Evolutionary conservation across 92 coral and sea anemone genomes (phyloP).

Genomic region (Micromussa lordhowensis): DNA sequence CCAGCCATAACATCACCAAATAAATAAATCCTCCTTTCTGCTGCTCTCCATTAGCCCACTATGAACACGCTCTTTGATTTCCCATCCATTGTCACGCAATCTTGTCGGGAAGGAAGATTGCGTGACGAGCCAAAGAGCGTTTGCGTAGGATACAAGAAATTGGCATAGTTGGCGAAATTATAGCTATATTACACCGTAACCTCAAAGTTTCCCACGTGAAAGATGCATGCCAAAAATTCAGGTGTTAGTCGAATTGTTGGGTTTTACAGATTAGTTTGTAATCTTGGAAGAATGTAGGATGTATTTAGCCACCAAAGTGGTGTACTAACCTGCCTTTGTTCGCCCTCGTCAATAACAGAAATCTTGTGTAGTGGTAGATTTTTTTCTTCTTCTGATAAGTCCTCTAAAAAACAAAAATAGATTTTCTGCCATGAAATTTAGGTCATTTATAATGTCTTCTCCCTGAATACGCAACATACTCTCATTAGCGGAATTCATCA

Average conservation of each 20-base stretch:
- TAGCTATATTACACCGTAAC: background rate
- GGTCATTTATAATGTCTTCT: too few species aligned
- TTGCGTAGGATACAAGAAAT: background rate
- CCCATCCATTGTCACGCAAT: too few species aligned
- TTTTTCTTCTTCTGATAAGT: constrained; percentile 69
- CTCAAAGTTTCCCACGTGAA: background rate
- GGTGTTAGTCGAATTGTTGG: background rate
- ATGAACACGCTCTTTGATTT: too few species aligned
- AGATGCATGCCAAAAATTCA: background rate
- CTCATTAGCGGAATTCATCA: background rate
- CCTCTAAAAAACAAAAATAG: constrained; percentile 14
- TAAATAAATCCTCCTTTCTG: background rate
- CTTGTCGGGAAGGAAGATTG: too few species aligned
- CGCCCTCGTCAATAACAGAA: constrained; percentile 88
- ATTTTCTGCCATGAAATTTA: background rate
- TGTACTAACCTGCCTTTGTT: constrained; percentile 73
- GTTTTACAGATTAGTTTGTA: background rate
- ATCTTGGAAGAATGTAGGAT: too few species aligned
- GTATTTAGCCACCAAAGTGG: background rate
- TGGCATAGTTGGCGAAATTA: background rate
- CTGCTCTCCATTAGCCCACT: too few species aligned
- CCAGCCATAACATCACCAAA: background rate
- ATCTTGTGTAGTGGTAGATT: constrained; percentile 76
- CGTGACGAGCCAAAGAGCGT: too few species aligned
- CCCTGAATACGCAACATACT: background rate